phyloP scores from a whole-genome alignment of 2,888 invertebrate genomes.

The Meloe dianella region DNA sequence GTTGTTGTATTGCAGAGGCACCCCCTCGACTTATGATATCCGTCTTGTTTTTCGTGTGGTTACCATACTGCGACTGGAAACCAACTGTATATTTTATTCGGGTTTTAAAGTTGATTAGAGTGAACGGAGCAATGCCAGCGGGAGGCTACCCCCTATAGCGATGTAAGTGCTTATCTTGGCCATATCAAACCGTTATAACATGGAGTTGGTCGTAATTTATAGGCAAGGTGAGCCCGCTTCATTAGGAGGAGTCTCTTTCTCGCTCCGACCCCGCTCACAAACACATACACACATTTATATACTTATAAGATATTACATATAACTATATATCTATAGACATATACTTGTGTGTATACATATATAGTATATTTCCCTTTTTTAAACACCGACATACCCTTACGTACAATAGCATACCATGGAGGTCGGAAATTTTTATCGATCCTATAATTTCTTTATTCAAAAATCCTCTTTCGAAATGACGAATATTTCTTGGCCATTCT shows the following conservation, averaged over 20 bases:
- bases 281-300: neutral
- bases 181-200: constrained; percentile 62
- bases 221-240: constrained; percentile 61
- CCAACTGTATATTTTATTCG: constrained; percentile 57
- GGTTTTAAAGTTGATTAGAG: constrained; percentile 61
- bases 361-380: neutral
- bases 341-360: neutral
- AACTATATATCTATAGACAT: neutral
- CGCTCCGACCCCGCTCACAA: constrained; percentile 40
- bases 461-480: constrained; percentile 8
- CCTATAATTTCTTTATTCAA: constrained; percentile 10
- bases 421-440: constrained; percentile 12
- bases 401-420: constrained; percentile 12
- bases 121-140: constrained; percentile 56
- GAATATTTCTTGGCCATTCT: constrained; percentile 5
- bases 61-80: constrained; percentile 40
- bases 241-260: constrained; percentile 56
- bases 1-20: constrained; percentile 36
- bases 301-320: constrained; percentile 3
- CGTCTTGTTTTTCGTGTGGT: constrained; percentile 41
- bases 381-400: constrained; percentile 8
- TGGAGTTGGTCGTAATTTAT: constrained; percentile 61
- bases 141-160: constrained; percentile 58
- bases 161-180: constrained; percentile 61
- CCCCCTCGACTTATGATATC: constrained; percentile 34